Percentiles rank a stretch among this genome's conserved stretches.
phyloP scores from a whole-genome alignment of 2,113 vertebrate genomes.

The Oreotrochilus melanogaster region DNA sequence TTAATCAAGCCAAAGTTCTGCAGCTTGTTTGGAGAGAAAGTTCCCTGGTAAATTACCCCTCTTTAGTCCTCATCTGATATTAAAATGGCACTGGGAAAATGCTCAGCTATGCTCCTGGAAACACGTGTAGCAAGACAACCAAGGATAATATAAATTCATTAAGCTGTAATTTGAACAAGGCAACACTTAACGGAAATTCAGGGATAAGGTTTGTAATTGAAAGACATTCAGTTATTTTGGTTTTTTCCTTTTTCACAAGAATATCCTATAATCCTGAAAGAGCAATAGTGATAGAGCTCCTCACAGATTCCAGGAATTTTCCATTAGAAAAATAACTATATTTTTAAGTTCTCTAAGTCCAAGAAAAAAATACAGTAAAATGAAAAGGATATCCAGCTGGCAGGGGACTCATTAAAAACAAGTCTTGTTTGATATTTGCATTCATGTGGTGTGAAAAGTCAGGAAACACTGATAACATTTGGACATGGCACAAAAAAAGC shows the following conservation, averaged over 20 bases:
- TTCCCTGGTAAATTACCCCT: background rate
- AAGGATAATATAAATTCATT: background rate
- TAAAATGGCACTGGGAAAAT: background rate
- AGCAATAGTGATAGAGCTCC: background rate
- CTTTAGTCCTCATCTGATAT: background rate
- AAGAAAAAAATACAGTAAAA: background rate
- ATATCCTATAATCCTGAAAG: background rate
- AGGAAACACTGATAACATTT: background rate
- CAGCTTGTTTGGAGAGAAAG: background rate
- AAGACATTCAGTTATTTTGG: background rate
- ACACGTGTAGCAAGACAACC: background rate
- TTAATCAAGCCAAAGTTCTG: background rate
- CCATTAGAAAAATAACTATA: background rate
- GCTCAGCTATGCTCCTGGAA: accelerated
- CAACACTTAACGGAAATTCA: background rate
- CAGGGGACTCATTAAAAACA: background rate
- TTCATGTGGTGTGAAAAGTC: background rate
- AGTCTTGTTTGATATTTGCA: background rate
- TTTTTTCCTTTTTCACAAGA: background rate
- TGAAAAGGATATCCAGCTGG: background rate
- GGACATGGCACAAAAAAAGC: background rate
- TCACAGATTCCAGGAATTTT: accelerated
- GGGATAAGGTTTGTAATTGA: background rate
- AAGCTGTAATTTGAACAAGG: background rate
- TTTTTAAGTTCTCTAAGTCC: background rate